A percentile compares a stretch with the other conserved stretches of the same genome.
These are phyloP conservation scores for Oxycera nigricornis DNA, from an alignment of 2,888 invertebrate species.

Conservation along the genomic window DNA sequence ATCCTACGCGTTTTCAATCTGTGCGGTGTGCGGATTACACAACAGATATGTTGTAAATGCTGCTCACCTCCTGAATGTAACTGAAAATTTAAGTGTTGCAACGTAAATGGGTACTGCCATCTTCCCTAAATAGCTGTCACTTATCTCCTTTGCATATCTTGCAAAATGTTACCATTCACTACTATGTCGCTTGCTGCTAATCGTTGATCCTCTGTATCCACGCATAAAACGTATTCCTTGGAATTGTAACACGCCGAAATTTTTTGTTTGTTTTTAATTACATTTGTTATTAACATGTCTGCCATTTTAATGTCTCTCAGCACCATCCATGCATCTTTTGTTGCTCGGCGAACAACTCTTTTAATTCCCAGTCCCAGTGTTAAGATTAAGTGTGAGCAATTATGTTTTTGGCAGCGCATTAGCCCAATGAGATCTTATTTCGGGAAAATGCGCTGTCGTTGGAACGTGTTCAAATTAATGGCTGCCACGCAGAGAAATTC, in stretches of 20 bases:
- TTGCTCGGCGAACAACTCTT: constrained; percentile 8
- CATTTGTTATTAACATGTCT: constrained; percentile 33
- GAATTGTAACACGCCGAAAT: background rate
- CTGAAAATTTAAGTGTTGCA: no score
- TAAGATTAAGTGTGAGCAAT: constrained; percentile 39
- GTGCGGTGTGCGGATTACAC: no score
- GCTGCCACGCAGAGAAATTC: background rate
- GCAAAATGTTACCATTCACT: no score
- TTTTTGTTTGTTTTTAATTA: constrained; percentile 22
- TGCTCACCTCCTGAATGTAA: no score
- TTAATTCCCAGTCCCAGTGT: constrained; percentile 15
- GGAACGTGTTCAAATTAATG: constrained; percentile 6
- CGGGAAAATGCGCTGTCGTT: constrained; percentile 5
- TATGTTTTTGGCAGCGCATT: constrained; percentile 37
- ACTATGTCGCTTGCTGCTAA: no score
- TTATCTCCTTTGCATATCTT: no score
- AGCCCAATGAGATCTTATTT: constrained; percentile 28
- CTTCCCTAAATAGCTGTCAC: no score
- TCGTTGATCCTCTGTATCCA: no score
- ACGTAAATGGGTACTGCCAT: no score
- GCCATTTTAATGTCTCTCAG: constrained; percentile 9
- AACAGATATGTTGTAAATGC: no score
- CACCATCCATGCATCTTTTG: background rate
- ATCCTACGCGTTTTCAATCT: no score
- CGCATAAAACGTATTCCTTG: no score